A percentile compares a stretch with the other conserved stretches of the same genome.
Evolutionary conservation across 2,888 invertebrate genomes (phyloP).

Genomic region (Latrodectus hesperus): DNA sequence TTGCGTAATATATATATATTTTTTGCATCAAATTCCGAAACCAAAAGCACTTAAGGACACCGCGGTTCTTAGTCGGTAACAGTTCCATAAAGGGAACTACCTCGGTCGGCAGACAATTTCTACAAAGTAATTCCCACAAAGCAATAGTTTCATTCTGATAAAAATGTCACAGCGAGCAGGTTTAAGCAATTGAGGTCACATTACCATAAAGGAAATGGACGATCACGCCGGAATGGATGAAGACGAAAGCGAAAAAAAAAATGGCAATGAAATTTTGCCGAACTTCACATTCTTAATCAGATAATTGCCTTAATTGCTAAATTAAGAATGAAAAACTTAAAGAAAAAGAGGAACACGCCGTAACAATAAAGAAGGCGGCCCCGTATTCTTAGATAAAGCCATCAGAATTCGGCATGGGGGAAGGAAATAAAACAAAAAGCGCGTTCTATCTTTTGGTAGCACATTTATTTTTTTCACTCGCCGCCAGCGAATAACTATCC

Average conservation of each 20-base stretch:
- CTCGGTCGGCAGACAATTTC: too few relatives aligned
- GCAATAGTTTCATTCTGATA: too few relatives aligned
- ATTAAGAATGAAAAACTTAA: conserved; percentile 32
- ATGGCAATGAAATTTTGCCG: neutral
- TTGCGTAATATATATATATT: too few relatives aligned
- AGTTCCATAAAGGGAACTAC: neutral
- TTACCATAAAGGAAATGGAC: conserved; percentile 10
- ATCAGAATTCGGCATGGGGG: conserved; percentile 20
- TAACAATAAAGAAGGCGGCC: conserved; percentile 47
- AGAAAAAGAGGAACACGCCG: conserved; percentile 23
- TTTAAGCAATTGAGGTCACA: neutral
- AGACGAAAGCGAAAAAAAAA: neutral
- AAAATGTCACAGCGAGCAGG: neutral
- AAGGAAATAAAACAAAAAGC: neutral
- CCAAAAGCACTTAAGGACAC: too few relatives aligned
- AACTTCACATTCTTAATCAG: conserved; percentile 55
- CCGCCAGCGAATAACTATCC: neutral
- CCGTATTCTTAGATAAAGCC: conserved; percentile 42
- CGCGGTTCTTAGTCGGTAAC: conserved; percentile 21
- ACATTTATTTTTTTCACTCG: conserved; percentile 8
- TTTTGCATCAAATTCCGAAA: too few relatives aligned
- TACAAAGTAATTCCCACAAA: too few relatives aligned
- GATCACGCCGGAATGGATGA: neutral
- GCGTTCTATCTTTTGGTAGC: conserved; percentile 6
- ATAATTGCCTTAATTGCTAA: conserved; percentile 66